Percentiles rank a stretch among this genome's conserved stretches.
Evolutionary conservation across 2,797 vertebrate genomes (phyloP).

Genomic region (Lepus oiostolus): DNA sequence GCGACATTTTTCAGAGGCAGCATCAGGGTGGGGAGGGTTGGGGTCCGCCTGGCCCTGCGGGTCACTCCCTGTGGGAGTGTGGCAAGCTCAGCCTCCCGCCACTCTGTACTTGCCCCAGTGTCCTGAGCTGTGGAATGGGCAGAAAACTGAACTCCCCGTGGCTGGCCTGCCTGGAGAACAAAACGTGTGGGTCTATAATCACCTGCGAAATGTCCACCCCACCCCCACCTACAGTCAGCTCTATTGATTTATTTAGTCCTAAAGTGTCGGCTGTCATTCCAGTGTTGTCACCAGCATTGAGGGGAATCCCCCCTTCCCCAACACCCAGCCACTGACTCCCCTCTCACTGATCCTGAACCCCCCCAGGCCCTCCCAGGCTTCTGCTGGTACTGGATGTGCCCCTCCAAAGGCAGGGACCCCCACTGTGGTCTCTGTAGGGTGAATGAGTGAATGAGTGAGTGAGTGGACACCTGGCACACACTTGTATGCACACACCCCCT

Average conservation of each 20-base stretch:
- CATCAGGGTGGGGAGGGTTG: neutral
- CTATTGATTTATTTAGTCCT: neutral
- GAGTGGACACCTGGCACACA: neutral
- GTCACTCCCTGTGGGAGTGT: neutral
- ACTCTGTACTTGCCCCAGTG: neutral
- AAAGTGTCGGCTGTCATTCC: neutral
- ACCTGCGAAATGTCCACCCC: too few species aligned
- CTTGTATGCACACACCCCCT: too few species aligned
- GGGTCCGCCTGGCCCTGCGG: neutral
- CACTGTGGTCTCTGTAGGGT: neutral
- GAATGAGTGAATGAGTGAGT: neutral
- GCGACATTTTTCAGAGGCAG: neutral
- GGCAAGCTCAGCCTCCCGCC: neutral
- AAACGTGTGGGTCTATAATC: neutral
- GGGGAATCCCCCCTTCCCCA: neutral
- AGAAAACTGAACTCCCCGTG: neutral
- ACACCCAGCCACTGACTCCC: neutral
- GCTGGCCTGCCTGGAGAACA: neutral
- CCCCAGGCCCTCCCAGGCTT: accelerated
- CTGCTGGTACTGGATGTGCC: neutral
- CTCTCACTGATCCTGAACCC: neutral
- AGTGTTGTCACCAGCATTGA: neutral
- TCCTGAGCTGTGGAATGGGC: neutral
- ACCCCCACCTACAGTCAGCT: neutral
- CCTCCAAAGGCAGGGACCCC: neutral